Percentiles rank a stretch among this genome's conserved stretches.
Evolutionary conservation across 1,140 invertebrate species (phyloP).

Genomic region (Physella acuta): DNA sequence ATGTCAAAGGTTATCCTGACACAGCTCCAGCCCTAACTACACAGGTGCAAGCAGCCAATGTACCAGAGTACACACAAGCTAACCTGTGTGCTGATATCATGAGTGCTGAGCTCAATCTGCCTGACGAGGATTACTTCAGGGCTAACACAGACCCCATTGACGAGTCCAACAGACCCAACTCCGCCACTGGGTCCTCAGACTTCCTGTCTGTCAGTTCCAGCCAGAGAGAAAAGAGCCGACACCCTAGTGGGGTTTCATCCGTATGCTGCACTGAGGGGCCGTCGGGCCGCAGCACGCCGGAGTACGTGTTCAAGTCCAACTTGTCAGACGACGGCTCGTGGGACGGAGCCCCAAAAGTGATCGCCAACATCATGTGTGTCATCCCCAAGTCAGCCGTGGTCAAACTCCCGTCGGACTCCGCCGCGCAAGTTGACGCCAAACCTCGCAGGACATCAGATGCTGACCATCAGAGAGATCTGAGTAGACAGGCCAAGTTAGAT

Average conservation of each 20-base stretch:
- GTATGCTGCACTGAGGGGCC: background rate
- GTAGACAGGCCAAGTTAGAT: background rate
- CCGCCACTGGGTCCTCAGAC: too few species aligned
- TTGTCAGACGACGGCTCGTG: background rate
- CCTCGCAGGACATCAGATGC: background rate
- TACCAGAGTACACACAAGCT: too few species aligned
- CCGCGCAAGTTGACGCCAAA: background rate
- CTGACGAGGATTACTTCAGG: background rate
- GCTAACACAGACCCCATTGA: background rate
- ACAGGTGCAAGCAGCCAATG: too few species aligned
- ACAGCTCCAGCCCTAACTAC: too few species aligned
- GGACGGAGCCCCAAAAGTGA: slow-evolving; percentile 17
- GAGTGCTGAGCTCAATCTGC: background rate
- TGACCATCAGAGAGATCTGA: background rate
- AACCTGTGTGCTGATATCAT: background rate
- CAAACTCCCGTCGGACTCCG: background rate
- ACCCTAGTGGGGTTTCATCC: slow-evolving; percentile 14
- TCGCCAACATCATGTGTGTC: slow-evolving; percentile 20
- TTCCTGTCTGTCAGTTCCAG: too few species aligned
- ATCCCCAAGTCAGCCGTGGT: slow-evolving; percentile 12
- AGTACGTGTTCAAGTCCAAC: background rate
- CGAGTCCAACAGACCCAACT: too few species aligned
- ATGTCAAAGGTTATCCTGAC: too few species aligned
- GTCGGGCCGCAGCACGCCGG: slow-evolving; percentile 21
- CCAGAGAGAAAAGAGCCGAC: slow-evolving; percentile 15